A percentile compares a stretch with the other conserved stretches of the same genome.
phyloP scores from a whole-genome alignment of 2,888 invertebrate species.

The Lasioglossum oenotherae region DNA sequence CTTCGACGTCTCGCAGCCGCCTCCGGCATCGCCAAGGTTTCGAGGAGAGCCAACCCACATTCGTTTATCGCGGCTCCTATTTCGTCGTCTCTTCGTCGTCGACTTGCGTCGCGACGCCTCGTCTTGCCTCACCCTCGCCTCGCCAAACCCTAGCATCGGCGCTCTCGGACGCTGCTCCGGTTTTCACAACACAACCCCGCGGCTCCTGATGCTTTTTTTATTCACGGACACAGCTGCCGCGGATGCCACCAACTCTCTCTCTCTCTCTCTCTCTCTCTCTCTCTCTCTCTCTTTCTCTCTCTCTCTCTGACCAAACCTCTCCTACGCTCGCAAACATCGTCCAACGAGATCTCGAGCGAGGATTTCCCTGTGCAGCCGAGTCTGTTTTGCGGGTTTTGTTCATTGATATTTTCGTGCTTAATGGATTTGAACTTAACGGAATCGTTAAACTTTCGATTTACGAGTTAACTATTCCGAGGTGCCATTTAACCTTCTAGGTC shows the following conservation, averaged over 20 bases:
- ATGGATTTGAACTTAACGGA: background rate
- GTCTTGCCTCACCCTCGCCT: background rate
- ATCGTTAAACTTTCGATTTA: background rate
- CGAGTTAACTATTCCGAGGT: background rate
- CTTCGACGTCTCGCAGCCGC: slow-evolving; percentile 26
- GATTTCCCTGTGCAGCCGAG: background rate
- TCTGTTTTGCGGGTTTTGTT: background rate
- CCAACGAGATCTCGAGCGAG: background rate
- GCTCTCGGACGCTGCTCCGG: slow-evolving; percentile 44
- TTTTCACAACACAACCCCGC: slow-evolving; percentile 41
- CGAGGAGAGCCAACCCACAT: slow-evolving; percentile 49
- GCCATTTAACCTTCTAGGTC: background rate
- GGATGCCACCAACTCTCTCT: background rate
- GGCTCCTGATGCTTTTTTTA: slow-evolving; percentile 56
- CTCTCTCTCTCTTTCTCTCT: no score
- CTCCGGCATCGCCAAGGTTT: slow-evolving; percentile 47
- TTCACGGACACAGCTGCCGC: slow-evolving; percentile 62
- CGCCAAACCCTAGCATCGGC: background rate
- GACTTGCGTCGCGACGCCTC: background rate
- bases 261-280: no score
- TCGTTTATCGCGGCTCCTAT: slow-evolving; percentile 63
- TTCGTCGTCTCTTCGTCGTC: slow-evolving; percentile 42
- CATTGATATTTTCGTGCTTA: background rate
- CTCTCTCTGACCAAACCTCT: background rate
- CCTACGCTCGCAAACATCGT: background rate